Conservation (phyloP, 1,140 invertebrate species). For the Diabrotica virgifera region DNA sequence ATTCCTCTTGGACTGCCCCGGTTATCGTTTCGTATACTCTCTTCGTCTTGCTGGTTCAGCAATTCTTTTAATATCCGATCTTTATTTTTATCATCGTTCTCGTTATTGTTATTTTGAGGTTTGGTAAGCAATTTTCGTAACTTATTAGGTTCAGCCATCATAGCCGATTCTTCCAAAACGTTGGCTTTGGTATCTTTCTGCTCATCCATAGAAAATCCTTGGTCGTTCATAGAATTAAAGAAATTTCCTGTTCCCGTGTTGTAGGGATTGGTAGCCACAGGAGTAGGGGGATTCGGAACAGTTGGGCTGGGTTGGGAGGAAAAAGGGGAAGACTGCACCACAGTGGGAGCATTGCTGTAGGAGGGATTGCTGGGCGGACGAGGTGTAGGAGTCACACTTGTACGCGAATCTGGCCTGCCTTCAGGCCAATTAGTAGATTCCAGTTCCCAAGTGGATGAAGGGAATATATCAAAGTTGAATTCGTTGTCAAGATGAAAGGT, state of each 20-base stretch:
- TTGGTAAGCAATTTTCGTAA: conserved; percentile 43
- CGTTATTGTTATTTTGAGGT: conserved; percentile 55
- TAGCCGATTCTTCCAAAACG: conserved; percentile 40
- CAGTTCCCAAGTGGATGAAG: conserved; percentile 54
- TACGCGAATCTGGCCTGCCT: conserved; percentile 57
- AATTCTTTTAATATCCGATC: conserved; percentile 72
- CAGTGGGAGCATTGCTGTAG: conserved; percentile 51
- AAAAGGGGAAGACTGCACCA: conserved; percentile 50
- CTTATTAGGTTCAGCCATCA: conserved; percentile 32
- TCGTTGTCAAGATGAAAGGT: conserved; percentile 53
- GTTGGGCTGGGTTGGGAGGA: conserved; percentile 53
- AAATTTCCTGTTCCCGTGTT: conserved; percentile 48
- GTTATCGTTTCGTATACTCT: conserved; percentile 50
- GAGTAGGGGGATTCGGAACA: conserved; percentile 47
- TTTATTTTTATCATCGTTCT: conserved; percentile 49
- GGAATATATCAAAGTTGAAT: conserved; percentile 59
- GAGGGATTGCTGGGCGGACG: conserved; percentile 52
- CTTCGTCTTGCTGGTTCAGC: conserved; percentile 79
- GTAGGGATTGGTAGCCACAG: conserved; percentile 51
- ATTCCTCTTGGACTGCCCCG: conserved; percentile 45
- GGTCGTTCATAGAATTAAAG: conserved; percentile 58
- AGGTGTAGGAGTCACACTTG: conserved; percentile 53
- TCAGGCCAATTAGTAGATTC: conserved; percentile 49
- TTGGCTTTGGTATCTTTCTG: conserved; percentile 46
- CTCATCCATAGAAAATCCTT: conserved; percentile 38